These are phyloP conservation scores for Entomobrya multifasciata DNA, from an alignment of 2,888 invertebrate genomes.

Conservation along the genomic window DNA sequence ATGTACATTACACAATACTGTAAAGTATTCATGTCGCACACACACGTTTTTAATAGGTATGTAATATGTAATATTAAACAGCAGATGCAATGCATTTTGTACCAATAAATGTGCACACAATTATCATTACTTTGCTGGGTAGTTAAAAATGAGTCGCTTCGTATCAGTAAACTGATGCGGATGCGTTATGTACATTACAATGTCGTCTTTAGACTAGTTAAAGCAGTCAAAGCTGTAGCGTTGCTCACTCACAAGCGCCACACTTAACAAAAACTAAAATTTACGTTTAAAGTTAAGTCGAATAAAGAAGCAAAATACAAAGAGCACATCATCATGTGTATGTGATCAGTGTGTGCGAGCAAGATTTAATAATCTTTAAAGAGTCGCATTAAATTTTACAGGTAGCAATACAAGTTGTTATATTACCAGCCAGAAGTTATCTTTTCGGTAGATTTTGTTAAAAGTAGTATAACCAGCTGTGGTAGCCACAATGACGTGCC, in stretches of 20 bases:
- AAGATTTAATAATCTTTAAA: no score
- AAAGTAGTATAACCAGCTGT: no score
- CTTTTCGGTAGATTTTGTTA: constrained; percentile 18
- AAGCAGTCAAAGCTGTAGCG: background rate
- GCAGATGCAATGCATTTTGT: background rate
- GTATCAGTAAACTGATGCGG: constrained; percentile 25
- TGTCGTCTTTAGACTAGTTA: constrained; percentile 7
- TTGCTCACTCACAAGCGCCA: background rate
- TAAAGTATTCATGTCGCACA: constrained; percentile 18
- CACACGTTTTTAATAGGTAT: constrained; percentile 22
- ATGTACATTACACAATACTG: constrained; percentile 30
- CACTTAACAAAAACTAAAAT: background rate
- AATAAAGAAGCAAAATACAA: background rate
- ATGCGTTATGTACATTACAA: background rate
- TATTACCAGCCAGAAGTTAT: constrained; percentile 17
- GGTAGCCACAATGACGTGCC: background rate
- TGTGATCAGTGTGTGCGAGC: no score
- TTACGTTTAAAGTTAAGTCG: no score
- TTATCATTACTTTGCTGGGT: constrained; percentile 9
- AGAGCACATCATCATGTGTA: background rate
- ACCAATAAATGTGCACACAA: constrained; percentile 22
- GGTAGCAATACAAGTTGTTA: background rate
- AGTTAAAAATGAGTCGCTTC: constrained; percentile 58
- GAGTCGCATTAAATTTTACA: no score
- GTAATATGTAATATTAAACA: background rate